A percentile compares a stretch with the other conserved stretches of the same genome.
Evolutionary conservation across 2,797 vertebrate species (phyloP).

Genomic region (Loriculus beryllinus): DNA sequence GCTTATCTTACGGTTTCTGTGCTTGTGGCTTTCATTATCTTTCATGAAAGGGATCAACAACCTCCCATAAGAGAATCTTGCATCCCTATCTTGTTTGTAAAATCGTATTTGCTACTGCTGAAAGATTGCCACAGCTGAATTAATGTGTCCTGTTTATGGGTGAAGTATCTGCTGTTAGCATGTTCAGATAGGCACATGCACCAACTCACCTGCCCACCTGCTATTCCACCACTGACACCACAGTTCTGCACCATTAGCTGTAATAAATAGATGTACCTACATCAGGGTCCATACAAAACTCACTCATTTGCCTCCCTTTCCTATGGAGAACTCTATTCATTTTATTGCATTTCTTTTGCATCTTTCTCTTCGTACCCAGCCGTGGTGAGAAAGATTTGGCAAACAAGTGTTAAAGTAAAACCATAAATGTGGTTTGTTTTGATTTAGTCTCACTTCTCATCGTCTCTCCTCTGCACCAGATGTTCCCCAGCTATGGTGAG

Average conservation of each 20-base stretch:
- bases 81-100: neutral
- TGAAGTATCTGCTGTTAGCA: neutral
- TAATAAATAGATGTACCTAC: accelerated
- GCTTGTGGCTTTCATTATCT: neutral
- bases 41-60: neutral
- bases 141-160: neutral
- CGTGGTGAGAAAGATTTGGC: neutral
- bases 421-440: neutral
- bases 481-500: neutral
- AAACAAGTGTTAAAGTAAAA: neutral
- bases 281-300: neutral
- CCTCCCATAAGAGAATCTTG: neutral
- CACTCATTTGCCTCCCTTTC: neutral
- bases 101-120: neutral
- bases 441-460: neutral
- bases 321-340: neutral
- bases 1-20: neutral
- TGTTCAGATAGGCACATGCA: neutral
- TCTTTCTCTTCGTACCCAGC: neutral
- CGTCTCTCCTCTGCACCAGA: neutral
- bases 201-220: neutral
- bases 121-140: neutral
- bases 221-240: accelerated
- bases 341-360: neutral
- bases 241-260: neutral